Percentiles rank a stretch among this genome's conserved stretches.
Evolutionary conservation across 2,797 vertebrate species (phyloP).

Genomic region (Scleropages formosus): DNA sequence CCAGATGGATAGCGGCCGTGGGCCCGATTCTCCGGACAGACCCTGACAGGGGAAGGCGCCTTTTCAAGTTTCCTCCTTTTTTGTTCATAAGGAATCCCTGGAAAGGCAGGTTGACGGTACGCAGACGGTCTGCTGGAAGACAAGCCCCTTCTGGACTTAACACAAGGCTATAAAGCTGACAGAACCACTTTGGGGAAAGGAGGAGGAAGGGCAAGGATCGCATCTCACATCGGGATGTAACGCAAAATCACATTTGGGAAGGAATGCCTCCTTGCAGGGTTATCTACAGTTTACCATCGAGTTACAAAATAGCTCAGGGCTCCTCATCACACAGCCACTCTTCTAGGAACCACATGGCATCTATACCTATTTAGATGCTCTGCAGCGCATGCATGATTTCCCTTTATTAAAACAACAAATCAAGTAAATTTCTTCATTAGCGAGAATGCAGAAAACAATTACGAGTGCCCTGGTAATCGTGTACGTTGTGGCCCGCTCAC

Average conservation of each 20-base stretch:
- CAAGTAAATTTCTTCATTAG: background rate
- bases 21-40: background rate
- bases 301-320: conserved; percentile 11
- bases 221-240: conserved; percentile 20
- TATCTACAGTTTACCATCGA: conserved; percentile 25
- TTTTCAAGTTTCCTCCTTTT: conserved; percentile 31
- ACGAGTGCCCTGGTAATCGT: background rate
- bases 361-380: too few species aligned
- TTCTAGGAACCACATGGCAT: background rate
- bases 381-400: background rate
- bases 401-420: background rate
- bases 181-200: conserved; percentile 12
- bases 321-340: too few species aligned
- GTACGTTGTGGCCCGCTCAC: conserved; percentile 2
- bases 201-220: conserved; percentile 27
- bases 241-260: conserved; percentile 37
- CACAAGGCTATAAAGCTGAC: conserved; percentile 28
- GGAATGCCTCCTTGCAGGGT: conserved; percentile 23
- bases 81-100: conserved; percentile 27
- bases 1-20: conserved; percentile 51
- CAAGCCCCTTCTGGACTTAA: conserved; percentile 29
- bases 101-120: conserved; percentile 35
- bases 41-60: conserved; percentile 36
- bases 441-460: background rate
- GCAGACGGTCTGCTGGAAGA: conserved; percentile 27